Percentiles rank a stretch among this genome's conserved stretches.
phyloP scores from a whole-genome alignment of 2,888 invertebrate genomes.

The Cosmopolites sordidus region DNA sequence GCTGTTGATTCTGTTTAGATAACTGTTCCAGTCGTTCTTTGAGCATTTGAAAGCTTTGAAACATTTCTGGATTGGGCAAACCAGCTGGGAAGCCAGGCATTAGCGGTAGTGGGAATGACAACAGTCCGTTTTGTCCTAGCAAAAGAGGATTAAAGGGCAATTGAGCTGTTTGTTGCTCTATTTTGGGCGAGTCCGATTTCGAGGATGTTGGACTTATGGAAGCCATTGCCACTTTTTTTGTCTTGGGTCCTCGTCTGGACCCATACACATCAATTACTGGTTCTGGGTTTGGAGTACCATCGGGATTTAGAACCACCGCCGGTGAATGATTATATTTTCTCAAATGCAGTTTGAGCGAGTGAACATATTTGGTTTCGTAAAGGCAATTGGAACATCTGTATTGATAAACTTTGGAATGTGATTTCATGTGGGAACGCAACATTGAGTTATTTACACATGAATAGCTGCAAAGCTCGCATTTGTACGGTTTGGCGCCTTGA shows the following conservation, averaged over 20 bases:
- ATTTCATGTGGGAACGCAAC: slow-evolving; percentile 97
- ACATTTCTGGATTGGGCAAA: slow-evolving; percentile 34
- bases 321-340: slow-evolving; percentile 89
- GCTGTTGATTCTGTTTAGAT: slow-evolving; percentile 15
- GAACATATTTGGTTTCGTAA: slow-evolving; percentile 97
- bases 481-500: slow-evolving; percentile 91
- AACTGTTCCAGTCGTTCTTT: slow-evolving; percentile 23
- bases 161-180: slow-evolving; percentile 16
- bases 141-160: slow-evolving; percentile 28
- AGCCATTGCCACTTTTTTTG: slow-evolving; percentile 28
- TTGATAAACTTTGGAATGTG: slow-evolving; percentile 88
- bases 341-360: slow-evolving; percentile 92
- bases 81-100: slow-evolving; percentile 29
- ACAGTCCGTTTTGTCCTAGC: slow-evolving; percentile 27
- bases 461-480: slow-evolving; percentile 84
- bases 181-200: slow-evolving; percentile 1
- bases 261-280: slow-evolving; percentile 90
- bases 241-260: slow-evolving; percentile 81
- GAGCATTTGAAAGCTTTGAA: slow-evolving; percentile 33
- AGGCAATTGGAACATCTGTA: slow-evolving; percentile 90
- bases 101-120: slow-evolving; percentile 33
- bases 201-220: slow-evolving; percentile 5
- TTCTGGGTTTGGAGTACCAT: slow-evolving; percentile 82
- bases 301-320: slow-evolving; percentile 82
- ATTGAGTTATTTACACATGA: slow-evolving; percentile 98